Evolutionary conservation across 1,140 invertebrate species (phyloP).

Genomic region (Eciton burchellii): DNA sequence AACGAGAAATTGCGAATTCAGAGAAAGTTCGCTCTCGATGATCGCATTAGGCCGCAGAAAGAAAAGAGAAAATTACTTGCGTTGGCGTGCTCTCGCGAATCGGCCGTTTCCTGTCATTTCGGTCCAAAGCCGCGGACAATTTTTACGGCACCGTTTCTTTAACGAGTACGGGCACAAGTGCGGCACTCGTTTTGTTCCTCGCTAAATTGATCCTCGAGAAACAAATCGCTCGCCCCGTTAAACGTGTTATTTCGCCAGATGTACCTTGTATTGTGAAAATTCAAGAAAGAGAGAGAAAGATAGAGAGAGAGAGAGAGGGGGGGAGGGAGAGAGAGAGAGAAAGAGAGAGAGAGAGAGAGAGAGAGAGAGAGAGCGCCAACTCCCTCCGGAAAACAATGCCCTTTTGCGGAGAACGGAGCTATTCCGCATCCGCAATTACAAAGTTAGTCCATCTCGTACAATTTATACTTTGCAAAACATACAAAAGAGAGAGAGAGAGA

Average conservation of each 20-base stretch:
- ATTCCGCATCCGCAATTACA: slow-evolving; percentile 23
- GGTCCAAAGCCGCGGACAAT: too few relatives aligned
- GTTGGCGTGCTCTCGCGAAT: too few relatives aligned
- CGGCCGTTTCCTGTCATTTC: too few relatives aligned
- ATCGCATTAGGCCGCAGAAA: too few relatives aligned
- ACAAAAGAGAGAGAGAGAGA: not conserved
- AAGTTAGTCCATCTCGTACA: slow-evolving; percentile 10
- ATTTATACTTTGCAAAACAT: slow-evolving; percentile 19
- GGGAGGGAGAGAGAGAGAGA: not conserved
- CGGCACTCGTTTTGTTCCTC: not conserved
- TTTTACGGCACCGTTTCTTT: too few relatives aligned
- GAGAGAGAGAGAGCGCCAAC: not conserved
- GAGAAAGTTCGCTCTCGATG: too few relatives aligned
- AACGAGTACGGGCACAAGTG: slow-evolving; percentile 25
- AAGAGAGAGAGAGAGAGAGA: not conserved
- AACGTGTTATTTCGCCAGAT: slow-evolving; percentile 25
- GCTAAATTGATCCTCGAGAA: not conserved
- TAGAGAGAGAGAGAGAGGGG: not conserved
- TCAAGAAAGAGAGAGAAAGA: not conserved
- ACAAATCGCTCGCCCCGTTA: not conserved
- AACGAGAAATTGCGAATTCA: too few relatives aligned
- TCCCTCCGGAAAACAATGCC: not conserved
- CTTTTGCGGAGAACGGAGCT: slow-evolving; percentile 15
- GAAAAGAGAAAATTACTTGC: too few relatives aligned
- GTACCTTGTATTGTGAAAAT: slow-evolving; percentile 3